Evolutionary conservation across 2,888 invertebrate species (phyloP), one percentile per base, ranked within the genome.

Genomic region (Polydrusus cervinus): DNA sequence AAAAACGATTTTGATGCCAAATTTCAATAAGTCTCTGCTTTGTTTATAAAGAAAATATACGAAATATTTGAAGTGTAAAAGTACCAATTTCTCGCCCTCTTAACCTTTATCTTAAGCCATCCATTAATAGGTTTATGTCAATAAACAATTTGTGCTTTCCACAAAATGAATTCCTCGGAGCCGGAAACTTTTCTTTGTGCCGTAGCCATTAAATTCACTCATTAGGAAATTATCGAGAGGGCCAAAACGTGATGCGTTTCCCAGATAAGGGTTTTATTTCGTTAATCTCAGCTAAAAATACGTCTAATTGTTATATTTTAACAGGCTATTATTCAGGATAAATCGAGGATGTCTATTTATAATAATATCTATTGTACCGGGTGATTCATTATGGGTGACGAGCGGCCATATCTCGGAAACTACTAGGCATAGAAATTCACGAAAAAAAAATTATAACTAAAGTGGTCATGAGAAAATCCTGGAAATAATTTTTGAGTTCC

Each of bases 41-140:
- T 25, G 25, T 25, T 43, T n/a, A 43, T 13, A 3, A n/a, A 43
- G n/a, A 43, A 43, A 5, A 13, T 13, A 43, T n/a, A 11, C n/a
- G 6, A 43, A n/a, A 43, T 43, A 43, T 43, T n/a, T n/a, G 3
- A 43, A 43, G 43, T 43, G 43, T 43, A 43, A n/a, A 43, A n/a
- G 6, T n/a, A 43, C n/a, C 43, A 43, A 43, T 43, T 43, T 43
- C 10, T 34, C 34, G 34, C 34, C 34, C 10, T n/a, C 43, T 43
- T 13, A n/a, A n/a, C 43, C 43, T 43, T 43, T 43, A 18, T 16
- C 49, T 14, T n/a, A 49, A 16, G 49, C 49, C 2, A 5, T 16
- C 49, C 18, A 49, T 16, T 49, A 51, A 51, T 20, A 51, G 51
- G 25, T 51, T 51, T 51, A 51, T 20, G 20, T 53, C 53, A 25